These are phyloP conservation scores for Melanchra persicariae DNA, from an alignment of 2,888 invertebrate genomes.

Conservation along the genomic window DNA sequence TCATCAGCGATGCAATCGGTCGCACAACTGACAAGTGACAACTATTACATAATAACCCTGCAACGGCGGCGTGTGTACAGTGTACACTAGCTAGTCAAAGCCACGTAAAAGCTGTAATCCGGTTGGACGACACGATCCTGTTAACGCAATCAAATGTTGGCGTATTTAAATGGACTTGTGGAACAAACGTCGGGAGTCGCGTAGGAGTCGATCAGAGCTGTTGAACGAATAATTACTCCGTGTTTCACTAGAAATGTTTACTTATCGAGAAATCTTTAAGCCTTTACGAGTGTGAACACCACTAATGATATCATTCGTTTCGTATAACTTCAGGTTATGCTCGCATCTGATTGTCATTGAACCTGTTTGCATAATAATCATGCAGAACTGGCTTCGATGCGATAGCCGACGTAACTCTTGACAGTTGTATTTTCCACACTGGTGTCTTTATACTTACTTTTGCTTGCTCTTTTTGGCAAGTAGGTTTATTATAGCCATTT, in stretches of 20 bases:
- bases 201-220: slow-evolving; percentile 50
- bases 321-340: slow-evolving; percentile 1
- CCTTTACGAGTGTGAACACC: slow-evolving; percentile 20
- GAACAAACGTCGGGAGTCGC: slow-evolving; percentile 42
- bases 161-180: slow-evolving; percentile 55
- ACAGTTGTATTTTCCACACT: slow-evolving; percentile 1
- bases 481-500: no score
- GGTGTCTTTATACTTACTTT: neutral
- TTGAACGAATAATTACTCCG: slow-evolving; percentile 46
- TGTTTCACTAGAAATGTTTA: slow-evolving; percentile 34
- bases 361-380: slow-evolving; percentile 32
- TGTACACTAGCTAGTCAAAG: slow-evolving; percentile 51
- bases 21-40: slow-evolving; percentile 48
- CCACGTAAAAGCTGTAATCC: slow-evolving; percentile 60
- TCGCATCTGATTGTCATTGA: slow-evolving; percentile 39
- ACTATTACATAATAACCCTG: slow-evolving; percentile 58
- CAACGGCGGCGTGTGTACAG: slow-evolving; percentile 20
- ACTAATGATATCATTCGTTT: slow-evolving; percentile 36
- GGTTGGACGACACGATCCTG: slow-evolving; percentile 58
- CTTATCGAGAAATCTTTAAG: slow-evolving; percentile 31
- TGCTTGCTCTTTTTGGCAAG: neutral
- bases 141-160: slow-evolving; percentile 63
- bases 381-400: slow-evolving; percentile 26
- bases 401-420: neutral
- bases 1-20: slow-evolving; percentile 43